Evolutionary conservation across 2,888 invertebrate species (phyloP).

Genomic region (Calliscelio sp.): DNA sequence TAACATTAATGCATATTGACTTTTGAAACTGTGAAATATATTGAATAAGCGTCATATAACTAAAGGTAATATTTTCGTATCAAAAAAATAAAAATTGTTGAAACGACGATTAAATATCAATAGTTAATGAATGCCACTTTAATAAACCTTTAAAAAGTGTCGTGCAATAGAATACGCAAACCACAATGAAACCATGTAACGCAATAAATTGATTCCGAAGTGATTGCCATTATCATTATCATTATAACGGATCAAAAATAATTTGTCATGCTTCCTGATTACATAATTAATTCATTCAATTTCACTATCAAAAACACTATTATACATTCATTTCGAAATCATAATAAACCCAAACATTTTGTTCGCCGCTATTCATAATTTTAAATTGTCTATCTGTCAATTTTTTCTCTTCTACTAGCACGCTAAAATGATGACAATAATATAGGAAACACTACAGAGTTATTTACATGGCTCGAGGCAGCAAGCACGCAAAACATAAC

Average conservation of each 20-base stretch:
- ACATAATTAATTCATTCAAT: slow-evolving; percentile 6
- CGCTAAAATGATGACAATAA: slow-evolving; percentile 43
- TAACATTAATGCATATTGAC: too few relatives aligned
- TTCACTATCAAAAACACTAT: background rate
- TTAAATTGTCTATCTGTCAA: background rate
- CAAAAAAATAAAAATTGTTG: too few relatives aligned
- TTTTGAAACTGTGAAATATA: too few relatives aligned
- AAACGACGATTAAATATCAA: slow-evolving; percentile 18
- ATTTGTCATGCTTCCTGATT: slow-evolving; percentile 5
- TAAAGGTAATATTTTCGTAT: too few relatives aligned
- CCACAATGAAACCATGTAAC: slow-evolving; percentile 42
- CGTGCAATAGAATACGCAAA: slow-evolving; percentile 49
- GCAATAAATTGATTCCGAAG: slow-evolving; percentile 52
- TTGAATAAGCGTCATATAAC: too few relatives aligned
- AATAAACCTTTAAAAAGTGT: slow-evolving; percentile 21
- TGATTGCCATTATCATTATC: slow-evolving; percentile 39
- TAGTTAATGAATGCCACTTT: slow-evolving; percentile 3
- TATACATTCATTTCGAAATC: slow-evolving; percentile 26
- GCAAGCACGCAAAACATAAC: slow-evolving; percentile 69
- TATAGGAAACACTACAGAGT: slow-evolving; percentile 48
- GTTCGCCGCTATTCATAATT: background rate
- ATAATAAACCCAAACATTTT: slow-evolving; percentile 7
- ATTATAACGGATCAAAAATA: slow-evolving; percentile 48
- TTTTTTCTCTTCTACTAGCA: background rate
- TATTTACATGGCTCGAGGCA: slow-evolving; percentile 56